Conservation (phyloP, 2,113 vertebrate species). For the Morone chrysops region DNA sequence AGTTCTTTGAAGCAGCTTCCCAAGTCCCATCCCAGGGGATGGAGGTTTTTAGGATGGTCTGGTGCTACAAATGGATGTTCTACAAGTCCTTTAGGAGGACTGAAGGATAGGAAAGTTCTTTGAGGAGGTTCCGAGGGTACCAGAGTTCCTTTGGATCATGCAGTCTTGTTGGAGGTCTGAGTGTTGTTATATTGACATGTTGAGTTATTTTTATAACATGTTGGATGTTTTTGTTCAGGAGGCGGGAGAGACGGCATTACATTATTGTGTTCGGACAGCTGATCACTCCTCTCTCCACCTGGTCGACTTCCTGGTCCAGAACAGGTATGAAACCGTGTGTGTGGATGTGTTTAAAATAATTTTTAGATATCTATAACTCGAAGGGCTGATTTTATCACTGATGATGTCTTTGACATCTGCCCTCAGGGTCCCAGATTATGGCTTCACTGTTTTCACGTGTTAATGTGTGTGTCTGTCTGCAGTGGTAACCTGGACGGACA, state of each 20-base stretch:
- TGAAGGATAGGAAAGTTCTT: background rate
- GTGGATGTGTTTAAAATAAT: background rate
- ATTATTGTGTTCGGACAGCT: constrained; percentile 15
- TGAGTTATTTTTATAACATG: background rate
- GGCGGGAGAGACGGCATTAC: constrained; percentile 22
- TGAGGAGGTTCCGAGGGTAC: background rate
- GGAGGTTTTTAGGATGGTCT: background rate
- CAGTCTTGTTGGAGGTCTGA: background rate
- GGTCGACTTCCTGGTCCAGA: constrained; percentile 36
- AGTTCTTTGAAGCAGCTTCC: background rate
- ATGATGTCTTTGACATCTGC: background rate
- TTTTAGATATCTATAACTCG: too few species aligned
- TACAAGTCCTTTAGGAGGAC: background rate
- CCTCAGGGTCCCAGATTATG: background rate
- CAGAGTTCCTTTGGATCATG: background rate
- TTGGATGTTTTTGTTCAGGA: constrained; percentile 1
- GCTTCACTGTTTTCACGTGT: too few species aligned
- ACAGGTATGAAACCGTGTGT: background rate
- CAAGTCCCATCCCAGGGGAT: background rate
- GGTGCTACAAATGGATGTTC: background rate
- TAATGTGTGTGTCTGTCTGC: background rate
- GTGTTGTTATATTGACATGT: background rate
- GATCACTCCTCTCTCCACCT: constrained; percentile 20
- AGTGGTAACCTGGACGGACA: constrained; percentile 26
- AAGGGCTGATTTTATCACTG: background rate